Evolutionary conservation across 1,140 invertebrate species (phyloP).

Genomic region (Lasioglossum albipes): DNA sequence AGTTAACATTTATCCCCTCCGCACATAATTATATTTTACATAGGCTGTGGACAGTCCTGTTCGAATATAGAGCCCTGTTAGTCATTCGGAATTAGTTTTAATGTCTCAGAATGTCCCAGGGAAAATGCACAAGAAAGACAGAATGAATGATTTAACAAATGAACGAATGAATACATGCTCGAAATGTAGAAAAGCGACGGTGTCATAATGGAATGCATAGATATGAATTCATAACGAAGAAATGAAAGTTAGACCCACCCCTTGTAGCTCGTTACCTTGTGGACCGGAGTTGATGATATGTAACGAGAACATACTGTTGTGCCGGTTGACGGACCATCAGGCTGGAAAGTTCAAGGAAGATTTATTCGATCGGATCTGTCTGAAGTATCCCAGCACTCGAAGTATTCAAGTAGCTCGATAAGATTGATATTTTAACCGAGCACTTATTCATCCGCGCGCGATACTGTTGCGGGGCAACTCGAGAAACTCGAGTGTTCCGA

Average conservation of each 20-base stretch:
- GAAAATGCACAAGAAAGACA: too few relatives aligned
- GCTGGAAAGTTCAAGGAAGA: background rate
- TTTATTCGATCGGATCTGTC: background rate
- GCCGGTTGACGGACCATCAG: background rate
- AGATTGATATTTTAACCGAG: slow-evolving; percentile 3
- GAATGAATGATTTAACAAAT: too few relatives aligned
- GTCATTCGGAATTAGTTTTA: too few relatives aligned
- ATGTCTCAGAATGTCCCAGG: too few relatives aligned
- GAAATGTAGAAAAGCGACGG: background rate
- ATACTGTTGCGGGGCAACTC: background rate
- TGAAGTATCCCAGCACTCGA: slow-evolving; percentile 1
- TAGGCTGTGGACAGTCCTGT: too few relatives aligned
- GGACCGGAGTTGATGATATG: background rate
- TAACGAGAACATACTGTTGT: background rate
- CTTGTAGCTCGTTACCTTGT: background rate
- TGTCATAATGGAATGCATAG: background rate
- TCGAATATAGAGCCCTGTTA: too few relatives aligned
- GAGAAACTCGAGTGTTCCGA: background rate
- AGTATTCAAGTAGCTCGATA: background rate
- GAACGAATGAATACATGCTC: too few relatives aligned
- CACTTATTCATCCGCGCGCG: background rate
- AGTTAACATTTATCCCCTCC: too few relatives aligned
- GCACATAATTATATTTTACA: too few relatives aligned
- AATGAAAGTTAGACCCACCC: background rate
- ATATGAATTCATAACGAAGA: background rate